Conservation (phyloP, 2,888 invertebrate genomes). For the Nesidiocoris tenuis region DNA sequence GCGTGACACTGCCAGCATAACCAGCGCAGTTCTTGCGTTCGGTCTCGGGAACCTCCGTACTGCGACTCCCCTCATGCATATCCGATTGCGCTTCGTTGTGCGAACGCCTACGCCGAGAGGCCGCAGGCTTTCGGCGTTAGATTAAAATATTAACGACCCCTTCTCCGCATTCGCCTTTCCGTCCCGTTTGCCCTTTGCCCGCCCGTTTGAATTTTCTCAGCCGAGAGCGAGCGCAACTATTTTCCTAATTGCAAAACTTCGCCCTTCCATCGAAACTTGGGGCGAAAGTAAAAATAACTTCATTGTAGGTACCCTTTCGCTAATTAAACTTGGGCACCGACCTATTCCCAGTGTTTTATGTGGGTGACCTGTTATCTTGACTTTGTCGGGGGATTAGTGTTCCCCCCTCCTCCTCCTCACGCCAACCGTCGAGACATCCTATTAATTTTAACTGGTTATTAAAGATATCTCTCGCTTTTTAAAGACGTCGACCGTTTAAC, state of each 20-base stretch:
- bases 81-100: not conserved
- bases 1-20: too few relatives aligned
- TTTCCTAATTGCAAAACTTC: conserved; percentile 32
- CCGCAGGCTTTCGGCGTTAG: not conserved
- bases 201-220: not conserved
- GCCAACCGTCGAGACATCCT: conserved; percentile 2
- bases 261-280: not conserved
- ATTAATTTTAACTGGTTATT: conserved; percentile 10
- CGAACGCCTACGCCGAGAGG: not conserved
- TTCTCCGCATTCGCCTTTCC: not conserved
- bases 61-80: conserved; percentile 23
- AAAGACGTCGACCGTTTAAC: not conserved
- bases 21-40: not conserved
- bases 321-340: conserved; percentile 23
- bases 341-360: conserved; percentile 27
- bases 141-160: conserved; percentile 27
- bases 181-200: not conserved
- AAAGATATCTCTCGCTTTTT: not conserved
- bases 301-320: conserved; percentile 21
- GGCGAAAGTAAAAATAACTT: conserved; percentile 16
- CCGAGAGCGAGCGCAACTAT: conserved; percentile 23
- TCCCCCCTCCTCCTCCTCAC: not conserved
- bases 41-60: conserved; percentile 7
- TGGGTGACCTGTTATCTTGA: conserved; percentile 6
- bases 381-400: conserved; percentile 6